A percentile compares a stretch with the other conserved stretches of the same genome.
These are phyloP conservation scores for Drosophila kurseongensis DNA, from an alignment of 1,140 invertebrate genomes.

Conservation along the genomic window DNA sequence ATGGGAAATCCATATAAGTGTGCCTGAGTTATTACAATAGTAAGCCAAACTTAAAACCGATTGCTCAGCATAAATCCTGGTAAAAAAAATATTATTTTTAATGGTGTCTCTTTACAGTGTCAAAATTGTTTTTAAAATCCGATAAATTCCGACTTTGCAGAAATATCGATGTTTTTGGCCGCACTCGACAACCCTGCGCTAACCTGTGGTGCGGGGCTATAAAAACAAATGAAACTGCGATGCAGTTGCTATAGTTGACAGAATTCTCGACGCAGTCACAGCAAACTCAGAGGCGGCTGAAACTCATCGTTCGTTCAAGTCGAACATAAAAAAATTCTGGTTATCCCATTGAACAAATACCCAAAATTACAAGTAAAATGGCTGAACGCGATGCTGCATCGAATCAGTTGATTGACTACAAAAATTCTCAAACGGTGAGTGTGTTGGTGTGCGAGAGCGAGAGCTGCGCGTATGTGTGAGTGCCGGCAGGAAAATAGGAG, in stretches of 20 bases:
- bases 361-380: slow-evolving; percentile 76
- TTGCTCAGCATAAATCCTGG: too few relatives aligned
- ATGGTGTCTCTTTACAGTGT: too few relatives aligned
- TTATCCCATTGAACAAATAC: slow-evolving; percentile 31
- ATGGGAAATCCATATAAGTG: too few relatives aligned
- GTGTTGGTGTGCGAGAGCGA: not conserved
- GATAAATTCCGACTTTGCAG: too few relatives aligned
- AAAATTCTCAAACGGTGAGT: slow-evolving; percentile 87
- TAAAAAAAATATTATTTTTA: too few relatives aligned
- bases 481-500: slow-evolving; percentile 30
- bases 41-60: too few relatives aligned
- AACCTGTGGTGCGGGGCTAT: slow-evolving; percentile 41
- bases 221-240: slow-evolving; percentile 56
- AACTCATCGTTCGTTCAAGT: slow-evolving; percentile 8
- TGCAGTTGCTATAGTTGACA: slow-evolving; percentile 60
- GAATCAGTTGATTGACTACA: slow-evolving; percentile 89
- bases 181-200: slow-evolving; percentile 7
- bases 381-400: slow-evolving; percentile 87
- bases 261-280: slow-evolving; percentile 44
- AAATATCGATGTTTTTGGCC: slow-evolving; percentile 1
- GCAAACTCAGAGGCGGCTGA: slow-evolving; percentile 16
- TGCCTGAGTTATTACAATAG: too few relatives aligned
- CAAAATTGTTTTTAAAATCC: too few relatives aligned
- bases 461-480: slow-evolving; percentile 74
- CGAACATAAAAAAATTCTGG: slow-evolving; percentile 54